phyloP scores from a whole-genome alignment of 2,888 invertebrate species.

The Amphipyra tragopoginis region DNA sequence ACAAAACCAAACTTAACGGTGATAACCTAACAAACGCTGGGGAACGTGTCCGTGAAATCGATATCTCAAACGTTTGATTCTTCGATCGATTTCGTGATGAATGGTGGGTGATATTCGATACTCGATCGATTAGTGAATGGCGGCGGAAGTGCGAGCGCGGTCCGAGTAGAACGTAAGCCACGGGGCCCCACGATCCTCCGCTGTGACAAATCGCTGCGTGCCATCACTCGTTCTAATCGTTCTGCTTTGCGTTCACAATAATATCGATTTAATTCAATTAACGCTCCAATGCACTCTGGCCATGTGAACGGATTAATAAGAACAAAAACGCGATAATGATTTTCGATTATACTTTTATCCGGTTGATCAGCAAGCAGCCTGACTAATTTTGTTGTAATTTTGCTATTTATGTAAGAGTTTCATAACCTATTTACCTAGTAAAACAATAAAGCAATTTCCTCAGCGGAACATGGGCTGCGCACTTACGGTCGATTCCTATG shows the following conservation, averaged over 20 bases:
- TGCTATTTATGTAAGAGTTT: conserved; percentile 19
- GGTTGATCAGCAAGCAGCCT: conserved; percentile 42
- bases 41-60: conserved; percentile 80
- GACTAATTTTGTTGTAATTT: conserved; percentile 45
- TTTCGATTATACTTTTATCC: conserved; percentile 57
- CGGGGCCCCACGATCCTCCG: conserved; percentile 67
- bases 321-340: conserved; percentile 57
- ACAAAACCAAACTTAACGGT: conserved; percentile 62
- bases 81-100: conserved; percentile 85
- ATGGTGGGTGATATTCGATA: conserved; percentile 81
- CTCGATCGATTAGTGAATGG: conserved; percentile 84
- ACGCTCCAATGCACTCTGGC: conserved; percentile 76
- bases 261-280: conserved; percentile 85
- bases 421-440: neutral
- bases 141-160: conserved; percentile 78
- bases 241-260: conserved; percentile 77
- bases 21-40: conserved; percentile 67
- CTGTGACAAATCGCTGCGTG: conserved; percentile 87
- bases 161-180: conserved; percentile 59
- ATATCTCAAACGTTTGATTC: conserved; percentile 82
- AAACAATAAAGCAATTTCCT: too few relatives aligned
- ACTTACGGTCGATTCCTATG: too few relatives aligned
- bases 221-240: conserved; percentile 76
- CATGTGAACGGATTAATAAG: conserved; percentile 70
- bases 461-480: too few relatives aligned